phyloP scores from a whole-genome alignment of 2,888 invertebrate genomes.

The Pycnomerus fuliginosus region DNA sequence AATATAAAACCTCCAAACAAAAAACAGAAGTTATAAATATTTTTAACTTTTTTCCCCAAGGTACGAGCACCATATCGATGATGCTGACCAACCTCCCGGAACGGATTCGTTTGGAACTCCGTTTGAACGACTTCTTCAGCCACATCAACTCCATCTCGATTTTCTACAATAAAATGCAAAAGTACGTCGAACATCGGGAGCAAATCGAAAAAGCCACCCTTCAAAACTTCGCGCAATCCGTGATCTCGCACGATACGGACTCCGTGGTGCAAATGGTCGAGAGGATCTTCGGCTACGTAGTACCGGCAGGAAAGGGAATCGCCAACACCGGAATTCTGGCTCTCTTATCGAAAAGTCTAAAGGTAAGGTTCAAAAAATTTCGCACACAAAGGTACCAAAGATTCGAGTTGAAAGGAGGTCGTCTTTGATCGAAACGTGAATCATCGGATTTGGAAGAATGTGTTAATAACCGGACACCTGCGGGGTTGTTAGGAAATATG shows the following conservation, averaged over 20 bases:
- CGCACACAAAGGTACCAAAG: not conserved
- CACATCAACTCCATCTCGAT: conserved; percentile 61
- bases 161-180: conserved; percentile 61
- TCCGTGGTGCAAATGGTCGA: conserved; percentile 67
- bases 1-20: conserved; percentile 12
- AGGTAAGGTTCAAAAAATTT: conserved; percentile 35
- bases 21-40: no score
- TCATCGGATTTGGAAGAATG: conserved; percentile 8
- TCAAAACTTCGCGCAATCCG: conserved; percentile 68
- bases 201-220: conserved; percentile 64
- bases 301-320: conserved; percentile 56
- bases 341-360: conserved; percentile 32
- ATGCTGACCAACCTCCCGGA: conserved; percentile 46
- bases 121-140: conserved; percentile 63
- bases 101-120: conserved; percentile 59
- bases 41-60: conserved; percentile 1
- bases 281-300: conserved; percentile 63
- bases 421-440: conserved; percentile 7
- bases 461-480: conserved; percentile 13
- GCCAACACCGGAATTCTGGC: conserved; percentile 39
- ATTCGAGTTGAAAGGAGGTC: no score
- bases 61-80: conserved; percentile 25
- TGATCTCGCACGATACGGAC: conserved; percentile 66
- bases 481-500: not conserved
- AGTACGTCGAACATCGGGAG: conserved; percentile 53